Base-by-base conservation (phyloP, 2,888 invertebrate species). In the Drosophila flavopinicola region DNA sequence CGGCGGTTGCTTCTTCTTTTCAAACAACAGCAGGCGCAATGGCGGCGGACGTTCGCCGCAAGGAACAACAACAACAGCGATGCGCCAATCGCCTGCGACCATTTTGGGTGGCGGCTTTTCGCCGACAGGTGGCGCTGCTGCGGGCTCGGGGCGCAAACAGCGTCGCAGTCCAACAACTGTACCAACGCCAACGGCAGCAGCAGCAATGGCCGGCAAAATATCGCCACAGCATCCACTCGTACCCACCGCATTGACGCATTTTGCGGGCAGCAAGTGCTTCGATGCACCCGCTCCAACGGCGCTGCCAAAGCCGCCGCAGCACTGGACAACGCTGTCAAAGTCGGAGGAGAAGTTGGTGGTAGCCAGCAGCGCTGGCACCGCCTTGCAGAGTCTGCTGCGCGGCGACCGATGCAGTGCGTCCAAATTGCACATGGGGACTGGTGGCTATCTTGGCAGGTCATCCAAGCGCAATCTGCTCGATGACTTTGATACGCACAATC, bases 261-360 rank as follows among this genome's bases (percentile, higher is more conserved):
- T 91, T 90, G 96, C 96, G 72, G 95, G 94, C 88, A 95, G 95
- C 89, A 96, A 96, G 91, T 96, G 96, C 92, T 95, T 95, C 87
- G 95, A 95, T 78, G 95, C 96, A 53, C 96, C 96, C 47, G 94
- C 95, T 58, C 95, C 96, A 38, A 94, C 94, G 79, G 94, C 94
- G 70, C 92, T 96, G 88, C 96, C 96, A 61, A 95, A 94, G 89
- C 96, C 96, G 83, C 96, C 96, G 61, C 93, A 93, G 74, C 95
- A 95, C 91, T 96, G 96, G 96, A 93, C 44, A 44, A 44, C 94
- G 91, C 77, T 88, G 11, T 57, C 66, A 23, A 75, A 74, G 47
- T 67, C 75, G n/a, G 75, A 80, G 49, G 92, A 92, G 74, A 90
- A 92, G 39, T 90, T 91, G 37, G 92, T 92, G 88, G 91, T 92